Percentiles rank a stretch among this genome's conserved stretches.
phyloP scores from a whole-genome alignment of 2,888 invertebrate genomes.

The Nemapogon koenigi region DNA sequence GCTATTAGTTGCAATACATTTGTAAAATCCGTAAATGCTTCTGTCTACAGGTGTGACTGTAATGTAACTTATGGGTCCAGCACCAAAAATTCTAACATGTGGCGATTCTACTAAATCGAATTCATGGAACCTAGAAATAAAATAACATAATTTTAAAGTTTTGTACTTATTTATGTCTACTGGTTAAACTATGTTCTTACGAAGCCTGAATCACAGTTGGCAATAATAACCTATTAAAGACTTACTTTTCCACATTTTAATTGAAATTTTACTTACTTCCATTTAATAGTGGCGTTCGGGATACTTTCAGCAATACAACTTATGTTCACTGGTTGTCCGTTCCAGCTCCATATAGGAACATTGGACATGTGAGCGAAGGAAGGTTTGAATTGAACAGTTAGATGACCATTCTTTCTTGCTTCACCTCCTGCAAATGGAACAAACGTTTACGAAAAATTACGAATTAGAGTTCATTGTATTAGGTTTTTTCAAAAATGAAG shows the following conservation, averaged over 20 bases:
- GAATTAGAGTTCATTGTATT: too few relatives aligned
- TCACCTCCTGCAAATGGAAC: constrained; percentile 58
- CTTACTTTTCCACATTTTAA: background rate
- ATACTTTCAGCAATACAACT: constrained; percentile 88
- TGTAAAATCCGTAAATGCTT: constrained; percentile 76
- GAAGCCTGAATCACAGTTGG: too few relatives aligned
- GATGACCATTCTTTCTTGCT: constrained; percentile 79
- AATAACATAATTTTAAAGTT: too few relatives aligned
- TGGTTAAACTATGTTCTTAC: too few relatives aligned
- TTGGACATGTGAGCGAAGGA: constrained; percentile 75
- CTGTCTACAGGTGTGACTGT: constrained; percentile 72
- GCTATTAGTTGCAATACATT: constrained; percentile 81
- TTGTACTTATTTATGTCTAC: too few relatives aligned
- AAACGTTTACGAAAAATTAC: too few relatives aligned
- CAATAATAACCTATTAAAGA: background rate
- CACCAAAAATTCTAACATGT: constrained; percentile 67
- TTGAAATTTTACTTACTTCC: constrained; percentile 62
- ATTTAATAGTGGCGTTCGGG: constrained; percentile 91
- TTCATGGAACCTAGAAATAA: constrained; percentile 52
- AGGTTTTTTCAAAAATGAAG: too few relatives aligned
- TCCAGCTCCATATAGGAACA: constrained; percentile 85
- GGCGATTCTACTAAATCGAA: constrained; percentile 60
- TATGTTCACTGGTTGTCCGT: constrained; percentile 78
- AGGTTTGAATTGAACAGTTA: constrained; percentile 83
- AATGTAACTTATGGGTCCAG: constrained; percentile 75